A percentile compares a stretch with the other conserved stretches of the same genome.
Conservation (phyloP, 2,113 vertebrate species). For the Genyomyrus donnyi region DNA sequence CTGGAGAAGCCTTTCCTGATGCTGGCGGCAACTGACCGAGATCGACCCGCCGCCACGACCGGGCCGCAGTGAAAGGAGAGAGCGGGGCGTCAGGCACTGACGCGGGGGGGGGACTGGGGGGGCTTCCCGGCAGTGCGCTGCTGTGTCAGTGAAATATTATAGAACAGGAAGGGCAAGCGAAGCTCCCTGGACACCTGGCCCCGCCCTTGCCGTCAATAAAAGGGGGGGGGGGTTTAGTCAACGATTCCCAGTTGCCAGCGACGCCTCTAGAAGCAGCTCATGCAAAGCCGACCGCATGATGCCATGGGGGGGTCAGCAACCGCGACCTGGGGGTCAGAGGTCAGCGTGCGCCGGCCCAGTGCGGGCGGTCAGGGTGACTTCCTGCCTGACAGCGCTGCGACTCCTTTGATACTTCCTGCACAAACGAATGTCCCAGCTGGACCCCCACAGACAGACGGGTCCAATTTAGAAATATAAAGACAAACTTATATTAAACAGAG, state of each 20-base stretch:
- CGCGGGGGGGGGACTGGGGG: neutral
- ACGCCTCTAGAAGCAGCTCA: neutral
- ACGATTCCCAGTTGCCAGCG: neutral
- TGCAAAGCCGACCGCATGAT: neutral
- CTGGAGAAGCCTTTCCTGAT: neutral
- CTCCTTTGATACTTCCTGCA: neutral
- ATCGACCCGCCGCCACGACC: neutral
- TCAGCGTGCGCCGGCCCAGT: neutral
- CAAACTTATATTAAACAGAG: neutral
- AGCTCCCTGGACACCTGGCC: neutral
- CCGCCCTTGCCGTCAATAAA: neutral
- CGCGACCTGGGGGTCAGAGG: neutral
- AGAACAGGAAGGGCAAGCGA: neutral
- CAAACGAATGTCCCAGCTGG: neutral
- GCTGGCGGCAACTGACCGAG: neutral
- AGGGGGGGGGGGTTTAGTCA: neutral
- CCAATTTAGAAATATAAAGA: neutral
- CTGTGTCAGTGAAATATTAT: conserved; percentile 4
- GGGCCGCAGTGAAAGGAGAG: neutral
- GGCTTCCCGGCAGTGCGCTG: neutral
- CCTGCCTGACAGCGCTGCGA: neutral
- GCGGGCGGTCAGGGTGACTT: neutral
- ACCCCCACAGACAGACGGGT: neutral
- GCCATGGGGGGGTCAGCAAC: neutral
- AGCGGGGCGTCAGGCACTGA: neutral